phyloP scores from a whole-genome alignment of 2,113 vertebrate species.

The Corythaeola cristata region DNA sequence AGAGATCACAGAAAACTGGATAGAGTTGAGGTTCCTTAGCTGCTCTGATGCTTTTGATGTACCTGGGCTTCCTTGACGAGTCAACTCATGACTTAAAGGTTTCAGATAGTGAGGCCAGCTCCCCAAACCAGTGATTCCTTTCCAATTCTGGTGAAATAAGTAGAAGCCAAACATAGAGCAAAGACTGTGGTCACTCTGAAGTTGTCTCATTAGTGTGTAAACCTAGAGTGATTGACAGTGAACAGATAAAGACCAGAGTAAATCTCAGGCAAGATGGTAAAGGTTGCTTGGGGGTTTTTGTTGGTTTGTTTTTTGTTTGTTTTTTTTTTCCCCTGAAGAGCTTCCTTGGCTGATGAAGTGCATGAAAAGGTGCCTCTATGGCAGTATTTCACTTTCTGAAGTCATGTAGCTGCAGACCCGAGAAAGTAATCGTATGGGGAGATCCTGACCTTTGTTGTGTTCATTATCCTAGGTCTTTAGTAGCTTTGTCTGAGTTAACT shows the following conservation, averaged over 20 bases:
- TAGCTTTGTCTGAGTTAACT: conserved; percentile 1
- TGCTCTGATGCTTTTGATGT: neutral
- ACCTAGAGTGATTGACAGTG: accelerated
- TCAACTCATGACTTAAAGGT: neutral
- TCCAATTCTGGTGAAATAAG: neutral
- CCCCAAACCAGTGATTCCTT: neutral
- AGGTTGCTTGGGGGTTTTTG: accelerated
- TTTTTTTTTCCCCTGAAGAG: neutral
- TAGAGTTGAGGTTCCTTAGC: neutral
- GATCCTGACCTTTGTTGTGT: neutral
- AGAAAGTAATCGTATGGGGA: neutral
- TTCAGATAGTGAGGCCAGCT: accelerated
- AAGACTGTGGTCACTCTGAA: neutral
- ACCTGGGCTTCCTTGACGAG: neutral
- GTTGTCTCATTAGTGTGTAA: neutral
- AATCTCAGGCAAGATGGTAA: neutral
- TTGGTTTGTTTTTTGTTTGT: neutral
- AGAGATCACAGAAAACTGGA: neutral
- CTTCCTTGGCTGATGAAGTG: neutral
- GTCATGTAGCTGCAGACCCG: neutral
- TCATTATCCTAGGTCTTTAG: neutral
- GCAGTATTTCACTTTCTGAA: neutral
- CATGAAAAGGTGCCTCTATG: neutral
- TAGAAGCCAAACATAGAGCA: neutral
- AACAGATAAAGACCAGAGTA: neutral